phyloP scores from a whole-genome alignment of 2,797 vertebrate genomes.

The Natrix natrix region DNA sequence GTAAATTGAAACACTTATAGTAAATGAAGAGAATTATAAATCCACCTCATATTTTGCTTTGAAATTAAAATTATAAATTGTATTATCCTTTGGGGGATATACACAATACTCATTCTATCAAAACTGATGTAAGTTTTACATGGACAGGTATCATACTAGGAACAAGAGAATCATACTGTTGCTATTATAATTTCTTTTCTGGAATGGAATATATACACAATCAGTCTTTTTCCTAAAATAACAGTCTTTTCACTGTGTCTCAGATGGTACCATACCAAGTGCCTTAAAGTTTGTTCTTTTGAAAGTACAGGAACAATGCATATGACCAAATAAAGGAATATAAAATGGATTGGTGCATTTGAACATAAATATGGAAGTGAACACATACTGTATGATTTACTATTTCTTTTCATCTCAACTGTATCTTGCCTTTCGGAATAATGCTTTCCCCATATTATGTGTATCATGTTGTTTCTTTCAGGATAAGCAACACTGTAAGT shows the following conservation, averaged over 20 bases:
- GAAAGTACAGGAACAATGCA: background rate
- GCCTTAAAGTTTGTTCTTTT: background rate
- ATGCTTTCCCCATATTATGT: background rate
- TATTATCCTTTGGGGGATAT: background rate
- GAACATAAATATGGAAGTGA: background rate
- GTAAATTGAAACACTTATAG: background rate
- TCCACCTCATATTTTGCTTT: background rate
- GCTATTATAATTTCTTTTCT: background rate
- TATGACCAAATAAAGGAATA: background rate
- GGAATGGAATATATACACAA: background rate
- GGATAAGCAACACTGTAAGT: background rate
- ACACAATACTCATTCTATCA: background rate
- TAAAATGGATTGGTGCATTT: background rate
- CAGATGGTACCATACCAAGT: background rate
- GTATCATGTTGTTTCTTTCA: background rate
- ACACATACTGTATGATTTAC: background rate
- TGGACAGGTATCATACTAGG: background rate
- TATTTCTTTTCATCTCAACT: background rate
- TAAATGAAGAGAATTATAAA: constrained; percentile 5
- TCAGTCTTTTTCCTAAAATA: background rate
- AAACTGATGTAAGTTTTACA: background rate
- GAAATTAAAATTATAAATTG: background rate
- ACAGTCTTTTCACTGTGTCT: background rate
- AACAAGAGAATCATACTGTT: background rate
- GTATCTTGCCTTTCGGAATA: background rate